Conservation (phyloP, 2,888 invertebrate genomes). For the Tanytarsus gracilentus region DNA sequence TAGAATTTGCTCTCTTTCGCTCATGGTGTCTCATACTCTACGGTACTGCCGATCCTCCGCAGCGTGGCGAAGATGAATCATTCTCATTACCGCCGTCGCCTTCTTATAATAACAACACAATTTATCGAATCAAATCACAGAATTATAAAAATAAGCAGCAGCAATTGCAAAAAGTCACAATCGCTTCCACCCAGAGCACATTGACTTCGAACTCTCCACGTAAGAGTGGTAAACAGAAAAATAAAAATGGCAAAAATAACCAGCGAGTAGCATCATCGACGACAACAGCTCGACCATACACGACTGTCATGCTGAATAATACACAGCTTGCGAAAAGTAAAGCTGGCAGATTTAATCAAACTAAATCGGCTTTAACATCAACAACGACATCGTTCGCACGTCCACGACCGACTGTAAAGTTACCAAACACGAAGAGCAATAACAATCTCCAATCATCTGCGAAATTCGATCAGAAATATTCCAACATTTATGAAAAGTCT, state of each 20-base stretch:
- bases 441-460: conserved; percentile 12
- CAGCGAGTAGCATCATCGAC: conserved; percentile 14
- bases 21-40: conserved; percentile 91
- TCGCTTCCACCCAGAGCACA: background rate
- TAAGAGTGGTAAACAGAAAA: conserved; percentile 24
- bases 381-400: background rate
- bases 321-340: conserved; percentile 2
- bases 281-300: conserved; percentile 10
- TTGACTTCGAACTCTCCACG: background rate
- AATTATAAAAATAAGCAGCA: conserved; percentile 31
- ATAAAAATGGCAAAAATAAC: conserved; percentile 26
- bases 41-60: conserved; percentile 59
- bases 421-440: conserved; percentile 3
- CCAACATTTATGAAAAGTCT: conserved; percentile 35
- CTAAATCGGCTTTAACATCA: background rate
- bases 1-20: conserved; percentile 81
- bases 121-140: conserved; percentile 33
- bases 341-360: background rate
- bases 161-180: too few species aligned
- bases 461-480: conserved; percentile 12
- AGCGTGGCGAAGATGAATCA: conserved; percentile 56
- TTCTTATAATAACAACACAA: conserved; percentile 34
- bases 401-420: background rate
- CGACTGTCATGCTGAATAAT: conserved; percentile 19
- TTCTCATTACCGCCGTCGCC: too few species aligned